A percentile compares a stretch with the other conserved stretches of the same genome.
Evolutionary conservation across 2,888 invertebrate species (phyloP).

Genomic region (Archips xylosteana): DNA sequence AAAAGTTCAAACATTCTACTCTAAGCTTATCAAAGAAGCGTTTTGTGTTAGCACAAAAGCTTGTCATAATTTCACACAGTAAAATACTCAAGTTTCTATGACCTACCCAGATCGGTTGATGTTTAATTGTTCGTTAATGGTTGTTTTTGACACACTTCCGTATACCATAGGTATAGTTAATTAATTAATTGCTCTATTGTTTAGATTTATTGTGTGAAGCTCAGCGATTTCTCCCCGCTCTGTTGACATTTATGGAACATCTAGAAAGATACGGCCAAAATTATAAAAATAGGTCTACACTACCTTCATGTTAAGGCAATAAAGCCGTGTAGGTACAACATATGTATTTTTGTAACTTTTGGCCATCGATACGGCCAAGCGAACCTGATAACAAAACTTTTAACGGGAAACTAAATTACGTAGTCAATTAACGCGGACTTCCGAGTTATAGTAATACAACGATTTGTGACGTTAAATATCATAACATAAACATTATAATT

Average conservation of each 20-base stretch:
- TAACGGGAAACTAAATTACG: too few relatives aligned
- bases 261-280: background rate
- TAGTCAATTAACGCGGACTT: too few relatives aligned
- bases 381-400: too few relatives aligned
- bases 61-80: background rate
- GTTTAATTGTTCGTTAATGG: constrained; percentile 33
- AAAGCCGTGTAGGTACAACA: too few relatives aligned
- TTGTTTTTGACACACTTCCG: constrained; percentile 41
- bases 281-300: too few relatives aligned
- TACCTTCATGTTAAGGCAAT: too few relatives aligned
- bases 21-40: background rate
- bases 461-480: too few relatives aligned
- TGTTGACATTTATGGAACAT: constrained; percentile 23
- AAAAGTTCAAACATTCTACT: too few relatives aligned
- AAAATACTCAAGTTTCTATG: constrained; percentile 14
- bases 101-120: constrained; percentile 16
- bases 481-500: too few relatives aligned
- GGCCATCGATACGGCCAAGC: too few relatives aligned
- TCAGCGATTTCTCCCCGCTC: constrained; percentile 31
- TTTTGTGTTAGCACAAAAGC: background rate
- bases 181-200: constrained; percentile 40
- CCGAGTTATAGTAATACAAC: too few relatives aligned
- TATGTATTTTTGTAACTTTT: too few relatives aligned
- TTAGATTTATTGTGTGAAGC: constrained; percentile 30
- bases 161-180: constrained; percentile 16